Evolutionary conservation across 2,113 vertebrate genomes (phyloP), one percentile per base, ranked within the genome.

Genomic region (Oncorhynchus nerka): DNA sequence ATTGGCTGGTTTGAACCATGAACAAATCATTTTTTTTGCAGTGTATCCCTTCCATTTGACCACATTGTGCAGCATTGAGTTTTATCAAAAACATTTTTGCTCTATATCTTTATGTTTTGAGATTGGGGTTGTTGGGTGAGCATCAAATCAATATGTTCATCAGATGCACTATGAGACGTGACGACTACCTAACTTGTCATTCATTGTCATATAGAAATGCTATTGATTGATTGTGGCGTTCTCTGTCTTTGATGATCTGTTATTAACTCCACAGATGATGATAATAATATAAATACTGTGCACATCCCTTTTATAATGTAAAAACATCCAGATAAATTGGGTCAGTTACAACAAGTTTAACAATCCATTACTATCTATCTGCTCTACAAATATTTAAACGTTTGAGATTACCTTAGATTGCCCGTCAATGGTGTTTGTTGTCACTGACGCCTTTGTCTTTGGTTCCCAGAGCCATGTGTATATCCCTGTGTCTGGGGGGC

Each of bases 401-500:
- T 19, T 16, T 16, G 19, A 57, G 19, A 19, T 20, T 0, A 57
- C 51, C 16, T 16, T 15, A 57, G 55, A 57, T 57, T 20, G 19
- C 20, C 19, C 19, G 16, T 57, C 19, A 20, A 1, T 57, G 55
- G 55, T 57, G 55, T 57, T 57, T 20, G 16, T 5, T 57, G 13
- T 20, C 67, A 74, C 32, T 34, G 34, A 66, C 65, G 66, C 67
- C 39, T 22, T 32, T 77, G 79, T 81, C 85, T 83, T 87, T 88
- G 80, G 73, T 45, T 45, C 0, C 65, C 12, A 51, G 71, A 48
- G 9, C 59, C 39, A 66, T 57, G 16, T 57, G 13, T 45, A 39
- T 39, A 39, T 39, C 34, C 34, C 34, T 57, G 51, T 57, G 51
- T 57, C 51, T 57, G 16, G 22, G 19, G 20, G 20, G 19, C 22